Evolutionary conservation across 2,888 invertebrate species (phyloP).

Genomic region (Synergus umbraculus): DNA sequence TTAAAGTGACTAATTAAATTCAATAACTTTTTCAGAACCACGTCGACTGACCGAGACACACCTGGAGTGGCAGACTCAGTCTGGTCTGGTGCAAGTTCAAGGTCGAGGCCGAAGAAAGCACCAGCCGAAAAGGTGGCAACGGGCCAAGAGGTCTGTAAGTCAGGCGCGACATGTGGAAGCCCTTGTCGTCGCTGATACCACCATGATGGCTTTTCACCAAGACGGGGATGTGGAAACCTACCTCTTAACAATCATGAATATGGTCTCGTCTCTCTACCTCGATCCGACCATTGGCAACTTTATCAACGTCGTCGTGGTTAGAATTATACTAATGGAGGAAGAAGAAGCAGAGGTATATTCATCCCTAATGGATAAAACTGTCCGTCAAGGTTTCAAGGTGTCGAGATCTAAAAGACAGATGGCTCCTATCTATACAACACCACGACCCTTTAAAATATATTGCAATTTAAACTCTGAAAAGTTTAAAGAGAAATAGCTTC

Average conservation of each 20-base stretch:
- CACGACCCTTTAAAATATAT: not conserved
- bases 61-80: conserved; percentile 81
- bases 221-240: conserved; percentile 90
- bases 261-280: conserved; percentile 91
- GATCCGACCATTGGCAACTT: conserved; percentile 94
- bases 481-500: not conserved
- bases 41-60: conserved; percentile 74
- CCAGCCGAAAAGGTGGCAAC: conserved; percentile 65
- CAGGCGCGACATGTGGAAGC: conserved; percentile 90
- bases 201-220: conserved; percentile 92
- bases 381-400: not conserved
- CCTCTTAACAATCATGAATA: conserved; percentile 94
- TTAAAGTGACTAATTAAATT: not conserved
- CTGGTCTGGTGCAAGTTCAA: conserved; percentile 78
- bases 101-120: conserved; percentile 72
- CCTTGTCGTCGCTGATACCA: conserved; percentile 90
- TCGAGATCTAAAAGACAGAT: not conserved
- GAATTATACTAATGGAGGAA: conserved; percentile 88
- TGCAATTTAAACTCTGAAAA: not conserved
- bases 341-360: conserved; percentile 79
- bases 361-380: conserved; percentile 7
- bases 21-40: conserved; percentile 64
- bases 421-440: not conserved
- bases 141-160: conserved; percentile 83
- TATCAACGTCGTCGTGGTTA: conserved; percentile 93